These are phyloP conservation scores for Caenorhabditis wallacei DNA, from an alignment of 2,888 invertebrate species.

Conservation along the genomic window DNA sequence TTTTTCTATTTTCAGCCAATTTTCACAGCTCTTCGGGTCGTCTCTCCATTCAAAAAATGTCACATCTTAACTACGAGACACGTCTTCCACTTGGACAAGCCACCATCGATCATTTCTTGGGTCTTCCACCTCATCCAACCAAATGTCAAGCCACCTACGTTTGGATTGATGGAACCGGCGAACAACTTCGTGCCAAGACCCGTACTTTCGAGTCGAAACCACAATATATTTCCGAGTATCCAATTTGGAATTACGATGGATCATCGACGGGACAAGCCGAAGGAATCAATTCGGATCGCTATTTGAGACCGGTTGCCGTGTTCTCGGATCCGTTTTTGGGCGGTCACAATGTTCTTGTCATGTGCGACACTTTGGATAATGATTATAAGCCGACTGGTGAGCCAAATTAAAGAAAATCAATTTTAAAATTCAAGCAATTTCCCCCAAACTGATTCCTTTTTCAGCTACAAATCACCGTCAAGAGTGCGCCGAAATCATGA, in stretches of 20 bases:
- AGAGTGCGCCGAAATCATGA: constrained; percentile 84
- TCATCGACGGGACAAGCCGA: constrained; percentile 91
- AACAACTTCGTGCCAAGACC: constrained; percentile 91
- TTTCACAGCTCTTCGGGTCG: too few species aligned
- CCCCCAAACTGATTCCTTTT: too few species aligned
- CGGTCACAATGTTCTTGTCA: constrained; percentile 75
- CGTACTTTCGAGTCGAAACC: constrained; percentile 91
- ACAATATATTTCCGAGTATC: constrained; percentile 87
- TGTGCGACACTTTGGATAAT: constrained; percentile 88
- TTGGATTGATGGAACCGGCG: constrained; percentile 97
- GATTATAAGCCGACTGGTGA: constrained; percentile 91
- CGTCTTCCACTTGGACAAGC: constrained; percentile 72
- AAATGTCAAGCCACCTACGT: constrained; percentile 89
- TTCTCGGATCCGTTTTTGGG: constrained; percentile 80
- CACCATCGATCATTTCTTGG: constrained; percentile 73
- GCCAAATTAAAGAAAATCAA: constrained; percentile 18
- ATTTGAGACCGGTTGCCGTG: constrained; percentile 79
- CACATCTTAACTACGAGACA: constrained; percentile 67
- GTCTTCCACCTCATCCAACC: constrained; percentile 73
- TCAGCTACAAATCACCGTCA: constrained; percentile 84
- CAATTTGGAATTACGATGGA: constrained; percentile 95
- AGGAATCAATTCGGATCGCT: constrained; percentile 84
- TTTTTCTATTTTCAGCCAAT: constrained; percentile 2
- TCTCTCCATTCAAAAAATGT: constrained; percentile 50
- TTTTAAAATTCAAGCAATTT: background rate